phyloP scores from a whole-genome alignment of 2,888 invertebrate genomes.

The Notodonta ziczac region DNA sequence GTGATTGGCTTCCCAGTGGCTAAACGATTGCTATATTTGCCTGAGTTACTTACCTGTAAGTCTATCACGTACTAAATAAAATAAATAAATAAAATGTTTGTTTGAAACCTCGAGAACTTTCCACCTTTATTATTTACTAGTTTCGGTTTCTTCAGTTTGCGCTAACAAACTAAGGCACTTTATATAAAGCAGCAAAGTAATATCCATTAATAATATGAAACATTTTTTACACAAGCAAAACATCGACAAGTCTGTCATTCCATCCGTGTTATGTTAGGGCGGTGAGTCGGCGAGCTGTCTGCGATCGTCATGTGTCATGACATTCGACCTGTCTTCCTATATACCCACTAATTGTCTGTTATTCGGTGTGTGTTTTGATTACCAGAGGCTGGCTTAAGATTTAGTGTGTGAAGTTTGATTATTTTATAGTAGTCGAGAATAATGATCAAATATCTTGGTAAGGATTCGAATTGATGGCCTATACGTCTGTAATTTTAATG shows the following conservation, averaged over 20 bases:
- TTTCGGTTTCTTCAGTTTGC: too few relatives aligned
- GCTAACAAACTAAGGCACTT: too few relatives aligned
- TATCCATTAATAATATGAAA: neutral
- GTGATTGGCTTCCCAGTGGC: too few relatives aligned
- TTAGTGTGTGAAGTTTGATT: neutral
- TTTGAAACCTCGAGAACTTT: too few relatives aligned
- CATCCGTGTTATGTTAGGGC: slow-evolving; percentile 44
- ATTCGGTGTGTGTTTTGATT: slow-evolving; percentile 6
- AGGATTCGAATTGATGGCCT: too few relatives aligned
- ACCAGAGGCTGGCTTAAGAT: neutral
- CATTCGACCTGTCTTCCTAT: slow-evolving; percentile 36
- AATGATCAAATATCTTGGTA: too few relatives aligned
- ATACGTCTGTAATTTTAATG: too few relatives aligned
- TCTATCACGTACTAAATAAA: too few relatives aligned
- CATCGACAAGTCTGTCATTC: slow-evolving; percentile 18
- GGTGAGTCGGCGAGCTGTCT: slow-evolving; percentile 37
- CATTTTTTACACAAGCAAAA: slow-evolving; percentile 8
- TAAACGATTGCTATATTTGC: too few relatives aligned
- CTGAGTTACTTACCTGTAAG: too few relatives aligned
- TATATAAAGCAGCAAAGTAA: neutral
- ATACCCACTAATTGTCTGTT: slow-evolving; percentile 42
- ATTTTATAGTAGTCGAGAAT: neutral
- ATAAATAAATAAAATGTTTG: too few relatives aligned
- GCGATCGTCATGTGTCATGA: slow-evolving; percentile 34
- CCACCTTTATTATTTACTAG: too few relatives aligned